Conservation (phyloP, 1,140 invertebrate genomes). For the Heliconius hewitsoni region DNA sequence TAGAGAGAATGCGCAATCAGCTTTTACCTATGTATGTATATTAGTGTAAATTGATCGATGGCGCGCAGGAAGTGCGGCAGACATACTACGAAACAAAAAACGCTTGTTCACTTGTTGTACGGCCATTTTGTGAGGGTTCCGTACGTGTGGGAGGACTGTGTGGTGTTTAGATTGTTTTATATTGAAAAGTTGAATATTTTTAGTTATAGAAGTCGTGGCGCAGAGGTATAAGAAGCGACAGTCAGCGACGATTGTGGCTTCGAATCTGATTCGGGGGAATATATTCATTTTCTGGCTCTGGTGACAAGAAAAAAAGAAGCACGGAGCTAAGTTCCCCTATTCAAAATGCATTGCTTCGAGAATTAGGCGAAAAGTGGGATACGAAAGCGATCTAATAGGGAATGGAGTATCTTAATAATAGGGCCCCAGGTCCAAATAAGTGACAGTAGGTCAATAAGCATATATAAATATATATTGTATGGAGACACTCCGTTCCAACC, state of each 20-base stretch:
- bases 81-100: conserved; percentile 43
- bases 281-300: too few species aligned
- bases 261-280: background rate
- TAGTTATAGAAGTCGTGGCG: background rate
- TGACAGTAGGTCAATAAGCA: background rate
- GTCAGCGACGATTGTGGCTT: background rate
- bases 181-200: too few species aligned
- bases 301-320: too few species aligned
- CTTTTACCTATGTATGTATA: conserved; percentile 43
- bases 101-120: background rate
- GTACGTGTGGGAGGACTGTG: background rate
- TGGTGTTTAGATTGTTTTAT: background rate
- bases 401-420: background rate
- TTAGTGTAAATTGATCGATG: conserved; percentile 55
- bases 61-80: conserved; percentile 56
- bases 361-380: background rate
- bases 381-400: too few species aligned
- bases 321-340: too few species aligned
- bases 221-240: background rate
- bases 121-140: conserved; percentile 22
- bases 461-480: too few species aligned
- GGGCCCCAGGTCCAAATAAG: background rate
- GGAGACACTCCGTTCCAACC: too few species aligned
- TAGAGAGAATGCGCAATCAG: conserved; percentile 4
- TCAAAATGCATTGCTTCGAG: background rate